Percentiles rank a stretch among this genome's conserved stretches.
These are phyloP conservation scores for Oncorhynchus nerka DNA, from an alignment of 2,113 vertebrate genomes.

Conservation along the genomic window DNA sequence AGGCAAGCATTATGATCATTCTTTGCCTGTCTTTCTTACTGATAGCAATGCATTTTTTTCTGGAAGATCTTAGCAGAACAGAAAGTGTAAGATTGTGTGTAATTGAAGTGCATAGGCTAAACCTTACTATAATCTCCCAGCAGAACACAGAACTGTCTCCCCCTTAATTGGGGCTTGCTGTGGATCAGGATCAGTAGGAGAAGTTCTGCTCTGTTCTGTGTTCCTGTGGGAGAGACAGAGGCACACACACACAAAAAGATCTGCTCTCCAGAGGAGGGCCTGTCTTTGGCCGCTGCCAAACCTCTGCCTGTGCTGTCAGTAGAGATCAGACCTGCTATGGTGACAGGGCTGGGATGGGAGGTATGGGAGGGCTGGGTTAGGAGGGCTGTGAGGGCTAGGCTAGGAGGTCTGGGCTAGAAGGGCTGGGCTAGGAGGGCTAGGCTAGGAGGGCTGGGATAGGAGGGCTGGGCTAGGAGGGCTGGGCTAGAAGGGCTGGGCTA, in stretches of 20 bases:
- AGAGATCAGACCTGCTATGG: constrained; percentile 25
- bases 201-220: not conserved
- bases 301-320: constrained; percentile 28
- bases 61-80: not conserved
- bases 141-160: not conserved
- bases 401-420: too few relatives aligned
- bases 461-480: too few relatives aligned
- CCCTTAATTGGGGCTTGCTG: not conserved
- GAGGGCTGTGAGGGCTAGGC: too few relatives aligned
- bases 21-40: not conserved
- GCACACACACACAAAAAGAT: not conserved
- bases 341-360: not conserved
- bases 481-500: too few relatives aligned
- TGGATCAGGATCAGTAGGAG: not conserved
- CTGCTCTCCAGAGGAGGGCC: not conserved
- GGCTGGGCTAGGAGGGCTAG: not conserved
- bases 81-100: not conserved
- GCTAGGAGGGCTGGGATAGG: too few relatives aligned
- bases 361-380: too few relatives aligned
- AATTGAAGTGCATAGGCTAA: not conserved
- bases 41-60: not conserved
- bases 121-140: not conserved
- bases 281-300: not conserved
- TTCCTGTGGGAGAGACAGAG: not conserved
- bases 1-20: not conserved